Percentiles rank a stretch among this genome's conserved stretches.
Conservation (phyloP, 92 coral and sea anemone species). For the Actinostola sp. region DNA sequence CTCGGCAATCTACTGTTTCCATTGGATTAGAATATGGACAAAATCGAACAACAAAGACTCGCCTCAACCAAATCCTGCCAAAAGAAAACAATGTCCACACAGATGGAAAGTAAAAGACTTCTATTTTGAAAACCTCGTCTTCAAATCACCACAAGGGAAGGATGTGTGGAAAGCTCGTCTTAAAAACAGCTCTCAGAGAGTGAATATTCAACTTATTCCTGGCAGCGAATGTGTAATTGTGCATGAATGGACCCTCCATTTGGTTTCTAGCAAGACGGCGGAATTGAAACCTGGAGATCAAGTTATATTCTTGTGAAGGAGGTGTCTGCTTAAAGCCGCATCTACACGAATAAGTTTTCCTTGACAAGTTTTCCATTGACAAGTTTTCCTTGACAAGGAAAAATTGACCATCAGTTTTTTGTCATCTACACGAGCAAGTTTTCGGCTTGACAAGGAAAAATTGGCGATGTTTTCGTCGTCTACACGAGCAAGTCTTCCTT, state of each 20-base stretch:
- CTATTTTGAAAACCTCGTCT: neutral
- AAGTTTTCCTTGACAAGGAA: too few relatives aligned
- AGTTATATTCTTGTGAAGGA: too few relatives aligned
- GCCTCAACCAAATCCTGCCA: neutral
- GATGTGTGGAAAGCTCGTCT: slow-evolving; percentile 20
- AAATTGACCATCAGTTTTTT: too few relatives aligned
- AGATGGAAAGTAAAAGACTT: slow-evolving; percentile 7
- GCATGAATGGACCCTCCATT: slow-evolving; percentile 15
- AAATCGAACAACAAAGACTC: neutral
- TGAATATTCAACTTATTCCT: slow-evolving; percentile 23
- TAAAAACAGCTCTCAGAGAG: slow-evolving; percentile 9
- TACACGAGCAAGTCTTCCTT: too few relatives aligned
- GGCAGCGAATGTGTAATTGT: slow-evolving; percentile 15
- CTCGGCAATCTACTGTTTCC: too few relatives aligned
- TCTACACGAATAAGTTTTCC: too few relatives aligned
- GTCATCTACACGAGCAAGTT: too few relatives aligned
- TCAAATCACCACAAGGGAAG: slow-evolving; percentile 16
- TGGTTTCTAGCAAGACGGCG: neutral
- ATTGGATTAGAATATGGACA: neutral
- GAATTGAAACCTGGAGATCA: neutral
- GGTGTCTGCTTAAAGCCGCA: too few relatives aligned
- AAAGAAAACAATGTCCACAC: neutral
- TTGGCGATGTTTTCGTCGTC: too few relatives aligned
- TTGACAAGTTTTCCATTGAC: too few relatives aligned
- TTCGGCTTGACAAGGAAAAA: too few relatives aligned